phyloP scores from a whole-genome alignment of 2,797 vertebrate species.

The Sebastes minor region DNA sequence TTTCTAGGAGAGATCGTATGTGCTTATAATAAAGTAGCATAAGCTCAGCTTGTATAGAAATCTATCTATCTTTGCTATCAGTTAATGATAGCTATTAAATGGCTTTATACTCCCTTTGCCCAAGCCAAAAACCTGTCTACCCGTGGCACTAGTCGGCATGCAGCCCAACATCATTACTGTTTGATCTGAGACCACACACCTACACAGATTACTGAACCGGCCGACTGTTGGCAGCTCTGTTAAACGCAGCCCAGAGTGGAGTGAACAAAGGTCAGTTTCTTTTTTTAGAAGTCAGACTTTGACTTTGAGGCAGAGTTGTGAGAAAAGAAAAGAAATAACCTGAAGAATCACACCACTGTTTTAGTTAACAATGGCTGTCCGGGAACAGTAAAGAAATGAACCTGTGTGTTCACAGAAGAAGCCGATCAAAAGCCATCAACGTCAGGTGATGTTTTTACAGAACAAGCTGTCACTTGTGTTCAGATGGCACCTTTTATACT shows the following conservation, averaged over 20 bases:
- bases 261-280: slow-evolving; percentile 3
- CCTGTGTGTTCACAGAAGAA: neutral
- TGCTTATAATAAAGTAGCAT: neutral
- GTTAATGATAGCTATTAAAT: slow-evolving; percentile 14
- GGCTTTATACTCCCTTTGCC: slow-evolving; percentile 9
- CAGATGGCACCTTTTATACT: neutral
- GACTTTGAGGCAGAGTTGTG: slow-evolving; percentile 16
- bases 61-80: neutral
- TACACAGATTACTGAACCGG: slow-evolving; percentile 8
- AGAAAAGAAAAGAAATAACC: slow-evolving; percentile 1
- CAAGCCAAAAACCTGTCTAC: neutral
- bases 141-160: slow-evolving; percentile 3
- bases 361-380: slow-evolving; percentile 11
- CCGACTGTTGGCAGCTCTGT: neutral
- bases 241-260: neutral
- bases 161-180: slow-evolving; percentile 23
- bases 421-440: neutral
- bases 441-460: neutral
- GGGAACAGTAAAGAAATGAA: slow-evolving; percentile 20
- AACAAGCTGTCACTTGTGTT: neutral
- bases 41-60: neutral
- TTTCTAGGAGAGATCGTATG: neutral
- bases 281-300: slow-evolving; percentile 13
- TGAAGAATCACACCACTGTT: slow-evolving; percentile 13
- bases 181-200: slow-evolving; percentile 60